These are phyloP conservation scores for Cercopithecus neglectus DNA, from an alignment of 2,797 vertebrate species.

Conservation along the genomic window DNA sequence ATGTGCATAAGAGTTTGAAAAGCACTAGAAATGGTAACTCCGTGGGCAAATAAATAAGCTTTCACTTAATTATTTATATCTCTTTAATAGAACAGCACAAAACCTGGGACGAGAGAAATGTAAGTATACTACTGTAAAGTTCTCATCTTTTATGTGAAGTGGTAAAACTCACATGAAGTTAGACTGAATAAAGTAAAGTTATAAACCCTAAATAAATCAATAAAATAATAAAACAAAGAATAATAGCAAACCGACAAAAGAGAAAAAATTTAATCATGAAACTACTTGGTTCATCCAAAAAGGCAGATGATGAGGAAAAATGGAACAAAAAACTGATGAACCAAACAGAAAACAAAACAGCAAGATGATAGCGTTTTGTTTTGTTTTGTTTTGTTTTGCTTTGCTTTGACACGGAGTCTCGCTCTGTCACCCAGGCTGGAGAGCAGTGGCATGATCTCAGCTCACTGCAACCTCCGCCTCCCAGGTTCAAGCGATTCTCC, in stretches of 20 bases:
- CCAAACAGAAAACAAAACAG: background rate
- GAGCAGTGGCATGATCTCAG: background rate
- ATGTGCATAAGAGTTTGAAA: background rate
- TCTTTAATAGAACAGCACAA: background rate
- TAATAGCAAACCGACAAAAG: background rate
- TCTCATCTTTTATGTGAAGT: background rate
- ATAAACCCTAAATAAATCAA: background rate
- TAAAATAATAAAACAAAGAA: background rate
- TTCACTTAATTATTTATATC: background rate
- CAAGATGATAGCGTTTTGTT: background rate
- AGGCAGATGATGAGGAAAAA: background rate
- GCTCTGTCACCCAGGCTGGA: accelerated
- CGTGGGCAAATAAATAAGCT: background rate
- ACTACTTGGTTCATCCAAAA: background rate
- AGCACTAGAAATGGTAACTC: background rate
- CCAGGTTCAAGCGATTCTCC: background rate
- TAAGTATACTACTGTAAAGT: background rate
- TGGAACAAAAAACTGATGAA: background rate
- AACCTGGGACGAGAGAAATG: background rate
- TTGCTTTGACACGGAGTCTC: background rate
- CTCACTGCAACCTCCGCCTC: background rate
- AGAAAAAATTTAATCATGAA: background rate
- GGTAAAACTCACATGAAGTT: background rate
- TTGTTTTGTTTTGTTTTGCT: background rate
- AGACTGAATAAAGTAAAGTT: background rate